phyloP scores from a whole-genome alignment of 2,113 vertebrate species.

The Nothobranchius furzeri region DNA sequence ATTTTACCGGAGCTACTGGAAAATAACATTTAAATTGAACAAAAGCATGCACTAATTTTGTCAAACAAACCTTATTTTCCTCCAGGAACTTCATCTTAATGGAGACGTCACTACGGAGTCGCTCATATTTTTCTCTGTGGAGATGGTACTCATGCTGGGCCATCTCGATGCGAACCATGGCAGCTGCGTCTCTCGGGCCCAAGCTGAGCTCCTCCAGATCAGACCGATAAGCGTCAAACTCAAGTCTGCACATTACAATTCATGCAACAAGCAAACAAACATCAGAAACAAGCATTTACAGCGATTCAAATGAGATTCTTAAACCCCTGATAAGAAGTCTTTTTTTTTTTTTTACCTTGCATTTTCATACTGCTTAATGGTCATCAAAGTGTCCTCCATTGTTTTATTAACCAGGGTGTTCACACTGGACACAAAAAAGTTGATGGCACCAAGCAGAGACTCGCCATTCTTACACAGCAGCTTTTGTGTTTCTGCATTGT shows the following conservation, averaged over 20 bases:
- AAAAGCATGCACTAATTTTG: not conserved
- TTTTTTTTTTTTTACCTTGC: slow-evolving; percentile 80
- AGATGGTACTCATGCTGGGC: slow-evolving; percentile 92
- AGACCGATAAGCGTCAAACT: slow-evolving; percentile 94
- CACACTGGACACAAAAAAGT: slow-evolving; percentile 96
- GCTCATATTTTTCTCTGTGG: slow-evolving; percentile 94
- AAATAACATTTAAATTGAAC: not conserved
- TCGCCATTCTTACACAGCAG: slow-evolving; percentile 96
- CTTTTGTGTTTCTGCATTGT: slow-evolving; percentile 96
- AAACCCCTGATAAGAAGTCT: not conserved
- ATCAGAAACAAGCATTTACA: not conserved
- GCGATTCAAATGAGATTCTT: not conserved
- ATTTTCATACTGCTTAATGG: slow-evolving; percentile 93
- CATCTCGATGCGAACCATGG: slow-evolving; percentile 86
- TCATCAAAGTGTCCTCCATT: slow-evolving; percentile 97
- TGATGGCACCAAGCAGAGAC: slow-evolving; percentile 91
- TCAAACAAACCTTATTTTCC: slow-evolving; percentile 90
- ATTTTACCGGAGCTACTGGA: no score
- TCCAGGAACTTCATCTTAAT: slow-evolving; percentile 98
- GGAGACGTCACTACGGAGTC: slow-evolving; percentile 91
- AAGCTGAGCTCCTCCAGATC: slow-evolving; percentile 96
- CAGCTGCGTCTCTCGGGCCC: slow-evolving; percentile 87
- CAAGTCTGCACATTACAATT: slow-evolving; percentile 80
- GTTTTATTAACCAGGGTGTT: slow-evolving; percentile 97
- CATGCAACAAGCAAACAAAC: not conserved